Base-by-base conservation (phyloP, 2,888 invertebrate genomes). In the Apodemia arnacis region DNA sequence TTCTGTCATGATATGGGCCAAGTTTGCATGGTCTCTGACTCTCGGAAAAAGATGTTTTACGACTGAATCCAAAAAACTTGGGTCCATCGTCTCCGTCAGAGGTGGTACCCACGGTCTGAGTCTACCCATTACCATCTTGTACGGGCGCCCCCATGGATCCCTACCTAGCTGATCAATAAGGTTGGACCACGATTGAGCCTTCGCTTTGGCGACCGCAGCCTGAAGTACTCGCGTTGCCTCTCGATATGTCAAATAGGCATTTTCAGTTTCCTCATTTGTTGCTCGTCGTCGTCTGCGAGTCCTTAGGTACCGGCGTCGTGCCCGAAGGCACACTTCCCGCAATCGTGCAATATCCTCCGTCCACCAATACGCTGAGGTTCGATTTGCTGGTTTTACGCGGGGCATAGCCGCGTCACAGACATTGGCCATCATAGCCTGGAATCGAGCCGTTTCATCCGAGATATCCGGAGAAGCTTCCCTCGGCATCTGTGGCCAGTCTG, bases 341-440 rank as follows among this genome's bases (percentile, higher is more conserved):
- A 86, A 59, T 18, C 10, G 63, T n/a, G 82, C 77, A 11, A 88
- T 85, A 21, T 78, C 80, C 13, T 41, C 18, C 21, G 83, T 69
- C 86, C 88, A 88, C 88, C 88, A 88, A 72, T 88, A 84, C 59
- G 74, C 80, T 7, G 82, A 34, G 27, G 69, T 34, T 18, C 59
- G 41, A n/a, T 79, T n/a, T 13, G 72, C 21, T 2, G 4, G 54
- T 8, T 11, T 21, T 2, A 69, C 59, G 21, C 85, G 38, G 3
- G 87, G 85, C 87, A 90, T 87, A 7, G 87, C 76, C 0, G 63
- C 66, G 38, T 90, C 84, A 59, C 90, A 90, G 11, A 90, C 31
- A 5, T 5, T 31, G 31, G 5, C 75, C 87, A 88, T 85, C 5
- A 31, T 63, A 0, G 54, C 69, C 72, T 69, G 44, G 21, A 87